Base-by-base conservation (phyloP, 2,113 vertebrate species). In the Phycodurus eques region DNA sequence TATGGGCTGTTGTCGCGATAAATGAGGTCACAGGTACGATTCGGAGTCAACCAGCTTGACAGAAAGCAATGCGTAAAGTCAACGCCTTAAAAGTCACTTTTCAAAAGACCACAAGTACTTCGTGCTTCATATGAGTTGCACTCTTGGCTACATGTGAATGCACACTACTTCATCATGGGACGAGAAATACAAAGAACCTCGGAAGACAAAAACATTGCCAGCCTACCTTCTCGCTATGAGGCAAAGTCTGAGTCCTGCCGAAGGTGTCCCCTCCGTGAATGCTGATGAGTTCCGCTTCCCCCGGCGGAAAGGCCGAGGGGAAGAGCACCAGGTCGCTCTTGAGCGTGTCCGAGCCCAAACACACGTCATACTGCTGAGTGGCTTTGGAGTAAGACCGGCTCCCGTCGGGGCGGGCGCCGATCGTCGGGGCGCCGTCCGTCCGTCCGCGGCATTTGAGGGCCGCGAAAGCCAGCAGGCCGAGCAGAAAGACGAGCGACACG, bases 371-470 rank as follows among this genome's bases (percentile, higher is more conserved):
- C 68, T 70, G 68, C 54, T 70, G 68, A 27, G 68, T 70, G 0
- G 53, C 53, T 70, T 68, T 54, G 47, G 67, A 68, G 67, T 68
- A 68, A 68, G 67, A 68, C 67, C 67, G 54, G 67, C 67, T 68
- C 8, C 67, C 67, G 67, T 68, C 67, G 12, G 67, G 67, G 47
- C 54, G 67, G 67, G 67, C 53, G 31, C 49, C 53, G 33, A 68
- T 68, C 67, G 54, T 54, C 1, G 67, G 67, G 67, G 67, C 46
- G 47, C 67, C 17, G 49, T 68, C 67, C 17, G 49, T 54, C 67
- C 53, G 67, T 53, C 67, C 35, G 67, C 53, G 67, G 33, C 67
- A 68, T 39, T 17, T 68, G 67, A 68, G 33, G 15, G 67, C 67
- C 20, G 54, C 33, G 19, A 68, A 53, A 35, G 46, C 20, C 14